Evolutionary conservation across 2,113 vertebrate genomes (phyloP), one percentile per base, ranked within the genome.

Genomic region (Siniperca chuatsi): DNA sequence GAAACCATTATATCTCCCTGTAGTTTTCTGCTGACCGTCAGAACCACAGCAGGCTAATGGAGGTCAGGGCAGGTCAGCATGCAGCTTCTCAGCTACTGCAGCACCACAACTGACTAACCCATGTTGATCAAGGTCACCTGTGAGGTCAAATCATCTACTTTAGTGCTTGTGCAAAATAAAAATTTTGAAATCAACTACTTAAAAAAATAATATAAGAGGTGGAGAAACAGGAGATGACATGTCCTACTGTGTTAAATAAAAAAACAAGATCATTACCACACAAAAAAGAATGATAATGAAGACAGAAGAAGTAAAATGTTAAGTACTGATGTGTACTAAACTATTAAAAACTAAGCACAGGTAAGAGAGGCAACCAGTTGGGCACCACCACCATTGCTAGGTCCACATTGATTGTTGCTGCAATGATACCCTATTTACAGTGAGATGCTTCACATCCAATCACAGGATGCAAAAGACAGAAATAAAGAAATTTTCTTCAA

Each of bases 111-210:
- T 73, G 83, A 89, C 86, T 33, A 75, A 64, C 71, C 58, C 62
- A 58, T 12, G 60, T 16, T 42, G 78, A 86, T 86, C 78, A 81
- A 77, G 35, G 68, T 92, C 91, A 87, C 86, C 84, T 73, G 77
- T 81, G 87, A 89, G 89, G 77, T 89, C 87, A 68, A 90, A 87
- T 87, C 42, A 89, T 89, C 87, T 70, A 88, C 71, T 89, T 89
- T 92, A 94, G 93, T 93, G 93, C 92, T 92, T 95, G 94, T 96
- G 94, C 94, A 95, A 94, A 93, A 89, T 78, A 72, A 76, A 87
- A 91, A 11, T 12, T 50, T n/a, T 76, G 57, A 85, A 90, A 93
- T 91, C 46, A 65, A 68, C 84, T 71, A 82, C 44, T 88, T 73
- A 89, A 84, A 90, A 71, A 79, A 88, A 82, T 35, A 83, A 66